Conservation (phyloP, 2,797 vertebrate genomes). For the Tauraco hartlaubi region DNA sequence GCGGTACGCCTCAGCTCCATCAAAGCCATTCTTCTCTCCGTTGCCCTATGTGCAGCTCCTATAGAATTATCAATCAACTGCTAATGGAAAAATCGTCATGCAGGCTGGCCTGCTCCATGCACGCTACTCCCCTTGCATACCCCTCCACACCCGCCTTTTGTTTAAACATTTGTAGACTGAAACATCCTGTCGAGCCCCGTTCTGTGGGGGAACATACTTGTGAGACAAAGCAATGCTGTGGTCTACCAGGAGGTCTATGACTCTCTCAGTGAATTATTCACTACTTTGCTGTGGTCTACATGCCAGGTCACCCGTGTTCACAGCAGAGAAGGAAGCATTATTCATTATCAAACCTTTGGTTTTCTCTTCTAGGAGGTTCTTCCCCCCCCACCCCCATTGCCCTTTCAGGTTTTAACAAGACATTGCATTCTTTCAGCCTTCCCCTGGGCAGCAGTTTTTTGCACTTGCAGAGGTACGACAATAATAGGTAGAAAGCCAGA, state of each 20-base stretch:
- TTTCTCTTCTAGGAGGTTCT: slow-evolving; percentile 68
- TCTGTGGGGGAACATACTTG: slow-evolving; percentile 79
- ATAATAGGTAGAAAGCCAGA: slow-evolving; percentile 67
- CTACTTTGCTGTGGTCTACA: slow-evolving; percentile 76
- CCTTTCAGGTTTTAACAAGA: slow-evolving; percentile 85
- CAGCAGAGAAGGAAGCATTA: slow-evolving; percentile 72
- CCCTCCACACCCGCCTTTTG: slow-evolving; percentile 71
- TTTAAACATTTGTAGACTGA: slow-evolving; percentile 78
- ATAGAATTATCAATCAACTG: slow-evolving; percentile 46
- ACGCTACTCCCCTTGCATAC: not conserved
- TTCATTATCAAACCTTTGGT: slow-evolving; percentile 70
- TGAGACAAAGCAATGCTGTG: slow-evolving; percentile 76
- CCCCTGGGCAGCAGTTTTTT: slow-evolving; percentile 80
- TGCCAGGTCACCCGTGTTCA: slow-evolving; percentile 74
- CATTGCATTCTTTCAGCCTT: slow-evolving; percentile 81
- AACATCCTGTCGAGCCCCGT: slow-evolving; percentile 69
- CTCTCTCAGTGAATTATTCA: slow-evolving; percentile 78
- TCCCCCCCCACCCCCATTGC: slow-evolving; percentile 25
- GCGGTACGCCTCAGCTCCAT: not conserved
- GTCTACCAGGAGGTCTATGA: slow-evolving; percentile 78
- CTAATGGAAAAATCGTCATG: slow-evolving; percentile 9
- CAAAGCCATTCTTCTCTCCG: slow-evolving; percentile 23
- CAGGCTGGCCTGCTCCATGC: not conserved
- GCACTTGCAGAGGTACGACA: slow-evolving; percentile 60
- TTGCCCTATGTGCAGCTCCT: slow-evolving; percentile 13